Evolutionary conservation across 2,888 invertebrate species (phyloP), one percentile per base, ranked within the genome.

Genomic region (Drosophila anomelani): DNA sequence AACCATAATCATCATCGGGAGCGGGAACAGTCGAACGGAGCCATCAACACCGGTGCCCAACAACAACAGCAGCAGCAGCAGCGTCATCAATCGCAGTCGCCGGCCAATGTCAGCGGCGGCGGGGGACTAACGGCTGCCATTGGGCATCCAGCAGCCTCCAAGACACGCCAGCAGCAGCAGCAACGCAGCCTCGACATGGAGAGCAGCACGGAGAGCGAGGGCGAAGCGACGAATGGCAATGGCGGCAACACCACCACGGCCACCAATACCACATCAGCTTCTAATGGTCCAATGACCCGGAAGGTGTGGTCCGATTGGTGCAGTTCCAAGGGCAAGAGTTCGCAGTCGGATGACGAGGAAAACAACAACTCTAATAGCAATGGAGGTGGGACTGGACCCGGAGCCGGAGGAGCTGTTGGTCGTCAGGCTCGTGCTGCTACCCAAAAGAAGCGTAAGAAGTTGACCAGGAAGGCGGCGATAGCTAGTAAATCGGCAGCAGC

Each of bases 271-370:
- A 82, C 80, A 9, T 88, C 81, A 15, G 73, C 75, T 7, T 81
- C 85, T 36, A 85, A 84, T 56, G 89, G 89, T 20, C 95, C 95
- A 4, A 96, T 96, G 29, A 96, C 96, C 9, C 93, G 96, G 23
- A 94, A 95, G 78, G 95, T 96, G 53, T 96, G 96, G 96, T 95
- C 95, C 6, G 95, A 96, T 90, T 95, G 95, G 94, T 95, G 94
- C 89, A 93, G 93, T 55, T 94, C 94, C 34, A 94, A 94, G 83
- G 94, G 94, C 47, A 94, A 94, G 84, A 94, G 94, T 81, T 95
- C 94, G 73, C 94, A 94, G 82, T 94, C 94, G 20, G 95, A 95
- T 76, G 95, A 94, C 61, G 95, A 95, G 81, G 93, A 93, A 75
- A 92, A 93, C 80, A 92, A 93, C 76, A 93, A 92, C 80, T 91